Percentiles rank a stretch among this genome's conserved stretches.
Evolutionary conservation across 2,888 invertebrate species (phyloP).

Genomic region (Drosophila bunnanda): DNA sequence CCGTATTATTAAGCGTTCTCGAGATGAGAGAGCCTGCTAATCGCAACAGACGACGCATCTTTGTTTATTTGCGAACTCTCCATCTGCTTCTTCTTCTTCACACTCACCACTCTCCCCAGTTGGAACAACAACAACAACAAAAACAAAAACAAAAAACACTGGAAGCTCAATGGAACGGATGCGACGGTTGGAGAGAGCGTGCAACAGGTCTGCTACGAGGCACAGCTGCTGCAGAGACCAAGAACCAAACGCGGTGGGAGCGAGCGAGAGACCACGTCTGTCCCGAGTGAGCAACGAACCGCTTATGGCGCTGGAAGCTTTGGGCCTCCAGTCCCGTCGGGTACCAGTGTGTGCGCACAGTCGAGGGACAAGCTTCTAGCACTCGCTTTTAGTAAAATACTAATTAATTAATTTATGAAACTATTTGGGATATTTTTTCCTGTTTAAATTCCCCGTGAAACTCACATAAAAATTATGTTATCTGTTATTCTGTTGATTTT

Average conservation of each 20-base stretch:
- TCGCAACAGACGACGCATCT: no score
- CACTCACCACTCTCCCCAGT: slow-evolving; percentile 23
- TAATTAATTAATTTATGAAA: no score
- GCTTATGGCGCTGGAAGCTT: slow-evolving; percentile 56
- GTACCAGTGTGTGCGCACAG: slow-evolving; percentile 6
- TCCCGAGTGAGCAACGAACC: slow-evolving; percentile 64
- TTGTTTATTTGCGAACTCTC: slow-evolving; percentile 21
- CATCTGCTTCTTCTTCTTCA: background rate
- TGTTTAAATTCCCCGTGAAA: background rate
- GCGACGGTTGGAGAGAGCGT: slow-evolving; percentile 16
- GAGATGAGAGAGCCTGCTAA: slow-evolving; percentile 23
- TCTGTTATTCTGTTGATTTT: background rate
- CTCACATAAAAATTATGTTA: background rate
- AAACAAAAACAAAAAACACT: slow-evolving; percentile 15
- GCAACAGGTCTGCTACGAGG: slow-evolving; percentile 35
- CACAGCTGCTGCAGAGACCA: slow-evolving; percentile 18
- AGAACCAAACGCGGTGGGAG: slow-evolving; percentile 13
- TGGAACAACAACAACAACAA: slow-evolving; percentile 19
- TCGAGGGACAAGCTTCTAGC: slow-evolving; percentile 8
- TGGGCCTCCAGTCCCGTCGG: slow-evolving; percentile 23
- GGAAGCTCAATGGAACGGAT: slow-evolving; percentile 28
- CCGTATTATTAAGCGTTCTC: slow-evolving; percentile 4
- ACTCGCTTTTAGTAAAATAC: background rate
- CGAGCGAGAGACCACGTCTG: slow-evolving; percentile 62
- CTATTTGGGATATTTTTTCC: background rate